phyloP scores from a whole-genome alignment of 2,113 vertebrate genomes.

The Etheostoma spectabile region DNA sequence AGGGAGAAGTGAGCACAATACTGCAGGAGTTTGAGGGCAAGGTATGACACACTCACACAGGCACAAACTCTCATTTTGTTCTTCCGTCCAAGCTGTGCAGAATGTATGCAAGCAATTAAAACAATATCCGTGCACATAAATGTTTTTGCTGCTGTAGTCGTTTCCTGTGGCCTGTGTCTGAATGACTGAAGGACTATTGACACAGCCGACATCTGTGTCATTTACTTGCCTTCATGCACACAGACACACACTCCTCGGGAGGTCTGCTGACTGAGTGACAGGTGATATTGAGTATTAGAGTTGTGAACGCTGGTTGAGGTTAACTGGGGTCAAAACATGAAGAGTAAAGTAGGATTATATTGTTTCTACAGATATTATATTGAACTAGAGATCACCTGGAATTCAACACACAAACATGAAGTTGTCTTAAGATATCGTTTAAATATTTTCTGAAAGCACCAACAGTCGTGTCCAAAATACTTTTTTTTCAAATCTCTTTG shows the following conservation, averaged over 20 bases:
- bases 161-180: constrained; percentile 33
- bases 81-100: not conserved
- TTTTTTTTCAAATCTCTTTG: too few relatives aligned
- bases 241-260: constrained; percentile 63
- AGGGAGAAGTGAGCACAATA: constrained; percentile 89
- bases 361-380: not conserved
- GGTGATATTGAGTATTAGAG: constrained; percentile 61
- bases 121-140: constrained; percentile 1
- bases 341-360: constrained; percentile 11
- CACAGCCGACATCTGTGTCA: constrained; percentile 58
- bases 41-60: constrained; percentile 75
- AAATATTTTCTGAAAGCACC: not conserved
- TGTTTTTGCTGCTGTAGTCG: not conserved
- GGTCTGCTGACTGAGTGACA: constrained; percentile 70
- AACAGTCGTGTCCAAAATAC: too few relatives aligned
- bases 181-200: constrained; percentile 38
- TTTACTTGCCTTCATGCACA: constrained; percentile 23
- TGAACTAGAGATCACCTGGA: too few relatives aligned
- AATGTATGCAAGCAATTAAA: constrained; percentile 14
- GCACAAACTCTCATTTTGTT: not conserved
- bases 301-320: constrained; percentile 65
- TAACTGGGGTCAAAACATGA: constrained; percentile 72
- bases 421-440: not conserved
- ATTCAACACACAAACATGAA: not conserved
- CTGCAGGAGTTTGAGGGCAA: constrained; percentile 88